Evolutionary conservation across 2,113 vertebrate species (phyloP).

Genomic region (Scophthalmus maximus): DNA sequence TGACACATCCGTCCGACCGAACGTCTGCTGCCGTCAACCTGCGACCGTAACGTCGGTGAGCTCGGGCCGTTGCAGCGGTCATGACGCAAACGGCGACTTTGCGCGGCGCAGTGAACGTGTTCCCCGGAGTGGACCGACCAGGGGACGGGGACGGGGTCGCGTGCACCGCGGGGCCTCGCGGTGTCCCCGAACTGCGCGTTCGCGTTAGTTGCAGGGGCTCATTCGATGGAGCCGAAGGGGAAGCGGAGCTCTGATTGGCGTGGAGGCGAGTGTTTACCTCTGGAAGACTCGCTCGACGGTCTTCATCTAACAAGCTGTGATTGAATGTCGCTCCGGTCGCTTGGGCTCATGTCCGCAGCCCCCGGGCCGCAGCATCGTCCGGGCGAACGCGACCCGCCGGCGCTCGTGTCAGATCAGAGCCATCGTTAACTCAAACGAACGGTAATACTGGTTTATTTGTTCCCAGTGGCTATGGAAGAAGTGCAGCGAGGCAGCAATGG

Average conservation of each 20-base stretch:
- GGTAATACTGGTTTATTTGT: constrained; percentile 57
- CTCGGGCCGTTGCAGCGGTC: background rate
- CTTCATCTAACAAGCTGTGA: background rate
- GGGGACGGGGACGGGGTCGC: background rate
- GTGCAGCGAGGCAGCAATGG: constrained; percentile 81
- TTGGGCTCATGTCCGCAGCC: background rate
- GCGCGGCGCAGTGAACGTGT: background rate
- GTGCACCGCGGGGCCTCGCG: constrained; percentile 39
- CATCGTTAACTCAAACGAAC: constrained; percentile 27
- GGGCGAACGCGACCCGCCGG: too few relatives aligned
- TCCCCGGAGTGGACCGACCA: too few relatives aligned
- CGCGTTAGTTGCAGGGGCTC: constrained; percentile 48
- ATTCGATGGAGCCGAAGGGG: constrained; percentile 47
- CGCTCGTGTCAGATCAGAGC: constrained; percentile 15
- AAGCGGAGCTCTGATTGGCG: constrained; percentile 36
- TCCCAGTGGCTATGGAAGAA: constrained; percentile 81
- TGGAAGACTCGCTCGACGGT: background rate
- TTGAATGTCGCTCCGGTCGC: background rate
- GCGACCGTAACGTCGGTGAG: constrained; percentile 12
- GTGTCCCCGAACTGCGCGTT: constrained; percentile 34
- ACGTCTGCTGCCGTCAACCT: constrained; percentile 51
- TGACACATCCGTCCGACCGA: constrained; percentile 52
- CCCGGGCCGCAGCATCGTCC: too few relatives aligned
- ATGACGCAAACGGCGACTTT: background rate
- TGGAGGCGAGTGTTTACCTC: background rate